A percentile compares a stretch with the other conserved stretches of the same genome.
These are phyloP conservation scores for Pangasius mekongensis DNA, from an alignment of 2,797 vertebrate species.

Conservation along the genomic window DNA sequence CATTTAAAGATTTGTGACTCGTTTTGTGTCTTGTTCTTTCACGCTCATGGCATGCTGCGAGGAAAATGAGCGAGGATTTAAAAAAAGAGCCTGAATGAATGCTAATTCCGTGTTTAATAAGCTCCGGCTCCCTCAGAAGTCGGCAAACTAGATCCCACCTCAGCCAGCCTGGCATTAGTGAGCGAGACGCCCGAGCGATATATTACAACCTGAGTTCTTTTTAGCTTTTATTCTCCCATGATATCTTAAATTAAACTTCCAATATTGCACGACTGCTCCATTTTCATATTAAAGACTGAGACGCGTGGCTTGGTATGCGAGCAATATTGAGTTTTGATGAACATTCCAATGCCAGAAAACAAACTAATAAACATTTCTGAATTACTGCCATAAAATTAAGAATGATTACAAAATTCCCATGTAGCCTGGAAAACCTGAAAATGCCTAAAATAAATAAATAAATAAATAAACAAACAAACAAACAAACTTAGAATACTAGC, in stretches of 20 bases:
- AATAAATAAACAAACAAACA: neutral
- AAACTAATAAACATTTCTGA: neutral
- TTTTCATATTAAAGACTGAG: constrained; percentile 5
- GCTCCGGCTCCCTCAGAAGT: constrained; percentile 51
- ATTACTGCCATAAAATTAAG: neutral
- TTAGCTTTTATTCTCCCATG: constrained; percentile 3
- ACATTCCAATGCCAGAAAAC: neutral
- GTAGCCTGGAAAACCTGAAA: neutral
- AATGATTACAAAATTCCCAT: neutral
- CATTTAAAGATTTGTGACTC: neutral
- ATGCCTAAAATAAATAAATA: neutral
- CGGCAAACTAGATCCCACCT: constrained; percentile 26
- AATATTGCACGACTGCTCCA: neutral
- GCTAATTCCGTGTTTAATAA: constrained; percentile 39
- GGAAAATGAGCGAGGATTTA: neutral
- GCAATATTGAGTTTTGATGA: neutral
- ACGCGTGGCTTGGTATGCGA: neutral
- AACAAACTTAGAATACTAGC: no score
- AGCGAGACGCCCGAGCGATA: constrained; percentile 15
- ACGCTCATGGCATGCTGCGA: neutral
- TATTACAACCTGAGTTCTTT: constrained; percentile 15
- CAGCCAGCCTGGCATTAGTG: constrained; percentile 7
- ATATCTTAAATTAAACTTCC: constrained; percentile 1
- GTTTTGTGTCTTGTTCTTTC: constrained; percentile 3
- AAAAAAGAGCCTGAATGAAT: constrained; percentile 10